These are phyloP conservation scores for Squalus acanthias DNA, from an alignment of 2,797 vertebrate genomes.

Conservation along the genomic window DNA sequence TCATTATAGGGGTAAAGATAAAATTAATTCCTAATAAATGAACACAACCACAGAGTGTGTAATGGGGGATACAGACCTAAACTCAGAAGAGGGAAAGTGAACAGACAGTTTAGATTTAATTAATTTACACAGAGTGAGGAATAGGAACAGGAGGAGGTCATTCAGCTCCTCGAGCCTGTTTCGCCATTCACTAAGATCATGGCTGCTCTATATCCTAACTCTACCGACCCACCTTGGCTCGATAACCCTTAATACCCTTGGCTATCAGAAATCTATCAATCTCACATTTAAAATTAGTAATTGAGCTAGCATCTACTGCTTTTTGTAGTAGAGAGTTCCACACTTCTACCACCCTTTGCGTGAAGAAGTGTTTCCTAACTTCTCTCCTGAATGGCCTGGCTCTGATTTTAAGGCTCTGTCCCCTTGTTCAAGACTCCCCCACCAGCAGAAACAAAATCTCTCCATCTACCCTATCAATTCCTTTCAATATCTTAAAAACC, in stretches of 20 bases:
- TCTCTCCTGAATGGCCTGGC: neutral
- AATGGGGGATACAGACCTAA: neutral
- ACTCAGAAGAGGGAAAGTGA: neutral
- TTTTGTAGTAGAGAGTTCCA: neutral
- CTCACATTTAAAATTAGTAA: neutral
- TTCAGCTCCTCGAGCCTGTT: neutral
- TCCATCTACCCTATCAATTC: neutral
- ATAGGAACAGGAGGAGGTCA: neutral
- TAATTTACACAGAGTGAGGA: neutral
- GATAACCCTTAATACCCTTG: neutral
- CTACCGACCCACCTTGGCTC: neutral
- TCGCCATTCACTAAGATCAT: neutral
- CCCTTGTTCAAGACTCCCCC: neutral
- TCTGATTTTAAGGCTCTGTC: neutral
- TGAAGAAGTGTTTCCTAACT: neutral
- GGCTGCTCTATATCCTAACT: neutral
- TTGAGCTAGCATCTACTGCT: neutral
- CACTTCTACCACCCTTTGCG: neutral
- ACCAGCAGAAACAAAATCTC: neutral
- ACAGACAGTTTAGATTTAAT: neutral
- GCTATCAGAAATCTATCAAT: neutral
- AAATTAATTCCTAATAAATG: neutral
- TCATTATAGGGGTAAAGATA: neutral
- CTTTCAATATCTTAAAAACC: neutral
- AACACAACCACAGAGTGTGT: neutral